Evolutionary conservation across 2,113 vertebrate species (phyloP), one percentile per base, ranked within the genome.

Genomic region (Sceloporus undulatus): DNA sequence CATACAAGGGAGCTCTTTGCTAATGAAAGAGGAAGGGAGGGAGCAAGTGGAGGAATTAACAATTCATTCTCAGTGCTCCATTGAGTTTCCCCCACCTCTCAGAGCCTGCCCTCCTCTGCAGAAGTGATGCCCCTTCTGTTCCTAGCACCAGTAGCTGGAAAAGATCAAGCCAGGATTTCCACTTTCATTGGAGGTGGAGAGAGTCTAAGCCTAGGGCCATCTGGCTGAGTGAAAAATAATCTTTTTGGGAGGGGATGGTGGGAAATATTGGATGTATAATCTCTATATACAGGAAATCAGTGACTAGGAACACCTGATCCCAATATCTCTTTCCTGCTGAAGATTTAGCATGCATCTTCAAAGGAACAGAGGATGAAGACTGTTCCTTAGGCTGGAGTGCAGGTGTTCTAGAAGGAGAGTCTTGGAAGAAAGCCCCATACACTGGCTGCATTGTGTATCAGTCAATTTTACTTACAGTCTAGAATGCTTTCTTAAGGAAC

Each of bases 1-100:
- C 75, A 66, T 85, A 66, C 74, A 85, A 34, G 74, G n/a, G 78
- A 74, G 66, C 38, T 87, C 27, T 86, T 87, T 62, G 52, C 86
- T 81, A 87, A 80, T 81, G 68, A 87, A 87, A 81, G 66, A 66
- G 52, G 68, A 54, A 62, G 13, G 59, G 59, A 18, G 59, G 59
- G 18, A 62, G 59, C 14, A 62, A 62, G 59, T 16, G 59, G 14
- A 16, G 38, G 73, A 87, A 62, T 87, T 81, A 87, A 74, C 29
- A 1, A 86, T 48, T 68, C 75, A 79, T 38, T 59, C 38, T 79
- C 62, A 68, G 66, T 70, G 75, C 75, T 52, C 66, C 85, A 73
- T 56, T 87, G 85, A 23, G 62, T 81, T 81, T 23, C 79, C 73
- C 66, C 77, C 85, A 87, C 77, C 71, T 66, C 65, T 74, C 78